Evolutionary conservation across 23 tunicate species (phyloP).

Genomic region (Trididemnum nubilum): DNA sequence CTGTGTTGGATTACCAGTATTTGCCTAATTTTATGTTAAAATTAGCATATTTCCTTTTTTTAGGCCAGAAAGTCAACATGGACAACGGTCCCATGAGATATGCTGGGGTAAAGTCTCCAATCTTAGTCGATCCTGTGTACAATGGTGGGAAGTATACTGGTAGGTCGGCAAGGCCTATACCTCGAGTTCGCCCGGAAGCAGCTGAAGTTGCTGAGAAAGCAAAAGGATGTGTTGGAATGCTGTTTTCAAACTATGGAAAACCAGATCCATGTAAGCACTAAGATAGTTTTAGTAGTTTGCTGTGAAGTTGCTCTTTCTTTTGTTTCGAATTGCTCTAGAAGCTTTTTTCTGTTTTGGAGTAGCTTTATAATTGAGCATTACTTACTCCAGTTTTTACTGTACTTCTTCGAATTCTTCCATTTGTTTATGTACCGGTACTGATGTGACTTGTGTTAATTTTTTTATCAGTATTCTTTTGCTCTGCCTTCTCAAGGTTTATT

Average conservation of each 20-base stretch:
- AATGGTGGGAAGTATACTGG: conserved; percentile 91
- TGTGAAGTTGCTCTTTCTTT: background rate
- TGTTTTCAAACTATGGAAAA: conserved; percentile 81
- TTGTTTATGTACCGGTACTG: too few species aligned
- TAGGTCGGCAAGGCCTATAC: conserved; percentile 81
- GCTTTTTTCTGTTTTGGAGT: too few species aligned
- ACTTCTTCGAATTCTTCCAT: too few species aligned
- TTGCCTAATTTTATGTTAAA: too few species aligned
- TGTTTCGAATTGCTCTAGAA: too few species aligned
- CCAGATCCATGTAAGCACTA: conserved; percentile 93
- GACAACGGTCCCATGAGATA: conserved; percentile 74
- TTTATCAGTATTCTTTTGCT: too few species aligned
- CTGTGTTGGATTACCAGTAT: too few species aligned
- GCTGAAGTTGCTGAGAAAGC: conserved; percentile 79
- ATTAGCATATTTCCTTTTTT: too few species aligned
- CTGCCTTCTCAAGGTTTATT: too few species aligned
- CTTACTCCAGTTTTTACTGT: too few species aligned
- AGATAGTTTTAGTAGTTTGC: background rate
- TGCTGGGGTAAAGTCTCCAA: conserved; percentile 72
- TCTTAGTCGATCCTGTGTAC: conserved; percentile 73
- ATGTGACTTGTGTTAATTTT: too few species aligned
- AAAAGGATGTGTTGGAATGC: conserved; percentile 78
- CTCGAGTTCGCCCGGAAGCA: conserved; percentile 96
- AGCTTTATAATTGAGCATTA: too few species aligned
- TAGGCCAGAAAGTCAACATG: conserved; percentile 34